Evolutionary conservation across 2,888 invertebrate genomes (phyloP).

Genomic region (Pyrgus malvae): DNA sequence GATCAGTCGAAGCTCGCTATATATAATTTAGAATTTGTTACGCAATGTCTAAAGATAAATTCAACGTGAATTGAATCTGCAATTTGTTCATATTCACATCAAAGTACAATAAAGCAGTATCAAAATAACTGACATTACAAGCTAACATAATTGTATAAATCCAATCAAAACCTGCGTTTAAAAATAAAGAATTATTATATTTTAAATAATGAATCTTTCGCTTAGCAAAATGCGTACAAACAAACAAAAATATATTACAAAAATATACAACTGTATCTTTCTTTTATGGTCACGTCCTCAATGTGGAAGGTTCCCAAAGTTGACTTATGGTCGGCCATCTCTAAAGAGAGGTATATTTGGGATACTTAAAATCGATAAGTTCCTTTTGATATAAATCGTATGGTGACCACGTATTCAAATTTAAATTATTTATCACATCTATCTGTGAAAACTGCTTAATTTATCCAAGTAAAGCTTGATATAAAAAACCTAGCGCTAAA

Average conservation of each 20-base stretch:
- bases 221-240: conserved; percentile 61
- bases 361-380: no score
- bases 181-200: no score
- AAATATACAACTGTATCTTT: conserved; percentile 48
- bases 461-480: conserved; percentile 19
- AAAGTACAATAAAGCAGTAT: conserved; percentile 9
- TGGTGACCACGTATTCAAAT: no score
- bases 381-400: no score
- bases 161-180: conserved; percentile 52
- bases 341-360: no score
- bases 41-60: background rate
- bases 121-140: conserved; percentile 28
- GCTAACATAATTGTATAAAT: conserved; percentile 54
- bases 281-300: no score
- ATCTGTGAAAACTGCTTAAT: background rate
- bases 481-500: conserved; percentile 41
- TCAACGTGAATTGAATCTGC: no score
- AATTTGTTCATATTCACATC: no score
- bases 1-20: background rate
- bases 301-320: background rate
- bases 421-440: no score
- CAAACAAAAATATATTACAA: conserved; percentile 58
- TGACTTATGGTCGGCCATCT: no score
- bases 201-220: conserved; percentile 33
- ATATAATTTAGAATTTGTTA: background rate